Base-by-base conservation (phyloP, 2,888 invertebrate species). In the Meloe dianella region DNA sequence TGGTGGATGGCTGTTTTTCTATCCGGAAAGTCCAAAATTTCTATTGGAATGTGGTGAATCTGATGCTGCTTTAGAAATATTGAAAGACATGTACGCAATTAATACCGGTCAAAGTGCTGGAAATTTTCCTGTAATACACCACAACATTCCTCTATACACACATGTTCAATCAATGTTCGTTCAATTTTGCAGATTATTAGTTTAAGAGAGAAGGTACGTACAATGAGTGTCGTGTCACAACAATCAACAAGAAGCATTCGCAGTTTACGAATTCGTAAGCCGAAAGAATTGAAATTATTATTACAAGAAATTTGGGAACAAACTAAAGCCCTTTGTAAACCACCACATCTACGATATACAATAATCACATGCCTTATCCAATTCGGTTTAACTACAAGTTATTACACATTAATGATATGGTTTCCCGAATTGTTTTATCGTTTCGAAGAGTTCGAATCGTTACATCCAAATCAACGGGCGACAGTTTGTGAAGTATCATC, bases 321-420 rank as follows among this genome's bases (percentile, higher is more conserved):
- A 79, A 92, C 93, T 14, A 90, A 90, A 80, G 88, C 90, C 2
- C 86, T 93, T 8, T 93, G 91, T 84, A 88, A 86, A 75, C 89
- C 91, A 2, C 92, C 92, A 12, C 91, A 92, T 85, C 85, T 92
- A 60, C 89, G 89, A 77, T 92, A 92, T 81, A 93, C 93, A 30
- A 80, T 91, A 63, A 86, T 93, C 67, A 91, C 93, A 59, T 92
- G 94, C 81, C 86, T 91, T 51, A 92, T 95, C 74, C 93, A 94
- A 80, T 94, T 94, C 81, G 94, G 94, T 74, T 84, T 93, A 68
- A 93, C 93, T 54, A 90, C 92, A 61, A 95, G 95, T 79, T 95
- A 95, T 84, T 95, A 95, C 82, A 95, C 95, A 8, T 85, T 95
- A 56, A 95, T 94, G 92, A 89, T 95, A 81, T 96, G 95, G 95